A percentile compares a stretch with the other conserved stretches of the same genome.
Evolutionary conservation across 1,140 invertebrate species (phyloP).

Genomic region (Calosoma granatense): DNA sequence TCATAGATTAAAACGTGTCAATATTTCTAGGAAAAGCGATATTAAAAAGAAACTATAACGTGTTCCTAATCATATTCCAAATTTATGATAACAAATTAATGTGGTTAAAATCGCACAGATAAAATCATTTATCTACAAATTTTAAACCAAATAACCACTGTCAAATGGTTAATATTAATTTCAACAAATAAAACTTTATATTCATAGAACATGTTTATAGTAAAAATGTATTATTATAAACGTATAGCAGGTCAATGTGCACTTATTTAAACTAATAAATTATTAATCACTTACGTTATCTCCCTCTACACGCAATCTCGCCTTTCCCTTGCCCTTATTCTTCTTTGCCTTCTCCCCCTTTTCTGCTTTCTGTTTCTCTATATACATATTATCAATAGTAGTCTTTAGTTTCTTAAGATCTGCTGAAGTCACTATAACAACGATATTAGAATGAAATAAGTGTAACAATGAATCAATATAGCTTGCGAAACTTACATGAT

Average conservation of each 20-base stretch:
- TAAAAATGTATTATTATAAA: too few relatives aligned
- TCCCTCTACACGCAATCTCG: slow-evolving; percentile 63
- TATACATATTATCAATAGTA: slow-evolving; percentile 63
- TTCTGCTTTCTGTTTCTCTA: slow-evolving; percentile 73
- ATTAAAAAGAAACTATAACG: too few relatives aligned
- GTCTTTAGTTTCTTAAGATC: slow-evolving; percentile 75
- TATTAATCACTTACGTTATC: slow-evolving; percentile 50
- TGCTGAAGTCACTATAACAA: slow-evolving; percentile 51
- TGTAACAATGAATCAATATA: slow-evolving; percentile 12
- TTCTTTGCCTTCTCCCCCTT: slow-evolving; percentile 64
- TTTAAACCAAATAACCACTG: slow-evolving; percentile 10
- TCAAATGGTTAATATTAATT: slow-evolving; percentile 13
- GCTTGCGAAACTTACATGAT: slow-evolving; percentile 53
- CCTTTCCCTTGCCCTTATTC: slow-evolving; percentile 60
- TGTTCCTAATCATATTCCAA: too few relatives aligned
- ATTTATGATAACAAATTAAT: too few relatives aligned
- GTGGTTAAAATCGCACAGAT: background rate
- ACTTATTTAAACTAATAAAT: too few relatives aligned
- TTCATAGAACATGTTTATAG: too few relatives aligned
- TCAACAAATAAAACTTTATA: slow-evolving; percentile 11
- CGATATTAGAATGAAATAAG: slow-evolving; percentile 16
- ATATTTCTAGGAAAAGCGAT: too few relatives aligned
- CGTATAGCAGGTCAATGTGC: too few relatives aligned
- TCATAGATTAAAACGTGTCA: too few relatives aligned
- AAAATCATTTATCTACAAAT: slow-evolving; percentile 11